Evolutionary conservation across 2,888 invertebrate genomes (phyloP), one percentile per base, ranked within the genome.

Genomic region (Aquatica leii): DNA sequence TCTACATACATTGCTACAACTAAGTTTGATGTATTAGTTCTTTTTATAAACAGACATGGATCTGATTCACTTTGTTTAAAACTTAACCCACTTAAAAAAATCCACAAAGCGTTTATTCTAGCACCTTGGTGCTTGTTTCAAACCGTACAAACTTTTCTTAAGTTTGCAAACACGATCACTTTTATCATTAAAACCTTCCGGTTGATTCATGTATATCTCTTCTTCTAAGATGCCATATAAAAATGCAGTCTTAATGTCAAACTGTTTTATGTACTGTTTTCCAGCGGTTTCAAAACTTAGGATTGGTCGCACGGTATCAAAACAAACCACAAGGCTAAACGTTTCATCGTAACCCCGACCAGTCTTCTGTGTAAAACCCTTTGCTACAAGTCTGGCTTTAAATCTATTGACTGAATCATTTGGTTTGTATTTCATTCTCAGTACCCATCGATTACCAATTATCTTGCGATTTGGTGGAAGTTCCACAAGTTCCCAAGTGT

Each of bases 301-400:
- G n/a, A 40, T 11, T 3, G 40, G 55, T 50, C 74, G 65, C 9
- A 75, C 59, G 5, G 31, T 48, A 11, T 43, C 46, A 34, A 31
- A 43, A 12, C 31, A 1, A n/a, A 24, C 20, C 76, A 76, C 51
- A 35, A 17, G 35, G 55, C 74, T 72, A 49, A 74, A 76, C 4
- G 71, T 77, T 66, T 78, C 72, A 18, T 71, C 54, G 56, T 72
- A 76, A 56, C 76, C 73, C 4, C 72, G 51, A 9, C 74, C 74
- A 51, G 52, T 20, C 8, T 57, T 61, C 62, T 76, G 73, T 6
- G 43, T 41, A n/a, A n/a, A n/a, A n/a, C n/a, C n/a, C n/a, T n/a
- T n/a, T n/a, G n/a, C n/a, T n/a, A n/a, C n/a, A n/a, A 76, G 66
- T 34, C 77, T 52, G 11, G 72, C 77, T 57, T 74, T 77, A 67